phyloP scores from a whole-genome alignment of 2,888 invertebrate species.

The Callinectes sapidus region DNA sequence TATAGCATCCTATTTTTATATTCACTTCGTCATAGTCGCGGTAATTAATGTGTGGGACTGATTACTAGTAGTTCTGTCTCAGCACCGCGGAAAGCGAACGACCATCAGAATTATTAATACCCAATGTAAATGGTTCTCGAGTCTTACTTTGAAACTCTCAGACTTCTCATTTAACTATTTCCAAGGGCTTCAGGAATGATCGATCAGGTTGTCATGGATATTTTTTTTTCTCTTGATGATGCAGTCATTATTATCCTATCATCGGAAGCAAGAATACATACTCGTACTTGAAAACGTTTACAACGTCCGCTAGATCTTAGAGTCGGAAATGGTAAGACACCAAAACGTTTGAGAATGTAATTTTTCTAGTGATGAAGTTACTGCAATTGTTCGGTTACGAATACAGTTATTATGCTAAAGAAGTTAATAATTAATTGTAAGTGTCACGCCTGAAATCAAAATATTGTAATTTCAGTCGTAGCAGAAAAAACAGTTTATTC shows the following conservation, averaged over 20 bases:
- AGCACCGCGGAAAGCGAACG: background rate
- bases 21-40: background rate
- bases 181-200: too few species aligned
- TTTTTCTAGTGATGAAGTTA: background rate
- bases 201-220: too few species aligned
- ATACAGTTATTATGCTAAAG: background rate
- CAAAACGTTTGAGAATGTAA: background rate
- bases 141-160: too few species aligned
- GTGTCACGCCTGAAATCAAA: background rate
- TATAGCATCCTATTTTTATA: conserved; percentile 17
- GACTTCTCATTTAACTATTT: too few species aligned
- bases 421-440: background rate
- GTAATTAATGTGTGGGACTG: background rate
- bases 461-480: background rate
- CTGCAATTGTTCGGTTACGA: background rate
- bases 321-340: too few species aligned
- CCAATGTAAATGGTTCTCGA: background rate
- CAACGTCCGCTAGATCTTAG: too few species aligned
- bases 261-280: too few species aligned
- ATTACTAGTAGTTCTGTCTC: background rate
- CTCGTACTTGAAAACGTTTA: too few species aligned
- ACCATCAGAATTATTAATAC: background rate
- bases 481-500: background rate
- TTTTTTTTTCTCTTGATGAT: too few species aligned
- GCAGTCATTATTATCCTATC: too few species aligned